Percentiles rank a stretch among this genome's conserved stretches.
Conservation (phyloP, 2,888 invertebrate species). For the Serripes groenlandicus region DNA sequence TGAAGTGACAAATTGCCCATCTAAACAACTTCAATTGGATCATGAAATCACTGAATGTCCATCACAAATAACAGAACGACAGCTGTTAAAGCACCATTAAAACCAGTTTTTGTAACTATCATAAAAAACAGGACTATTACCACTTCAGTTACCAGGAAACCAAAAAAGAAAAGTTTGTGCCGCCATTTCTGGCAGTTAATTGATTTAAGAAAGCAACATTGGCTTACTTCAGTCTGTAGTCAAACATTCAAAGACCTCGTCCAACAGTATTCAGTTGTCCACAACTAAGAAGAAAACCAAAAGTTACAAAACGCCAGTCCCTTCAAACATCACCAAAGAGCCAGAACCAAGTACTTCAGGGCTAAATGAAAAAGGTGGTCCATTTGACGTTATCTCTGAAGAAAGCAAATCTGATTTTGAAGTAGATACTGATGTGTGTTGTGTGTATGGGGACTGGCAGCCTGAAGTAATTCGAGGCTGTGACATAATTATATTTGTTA, state of each 20-base stretch:
- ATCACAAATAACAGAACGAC: neutral
- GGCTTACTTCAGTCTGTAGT: slow-evolving; percentile 12
- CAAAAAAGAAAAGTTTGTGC: slow-evolving; percentile 37
- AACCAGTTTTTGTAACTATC: neutral
- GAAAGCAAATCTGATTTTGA: neutral
- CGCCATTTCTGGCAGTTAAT: slow-evolving; percentile 35
- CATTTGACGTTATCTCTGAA: neutral
- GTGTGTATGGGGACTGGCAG: slow-evolving; percentile 2
- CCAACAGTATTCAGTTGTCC: neutral
- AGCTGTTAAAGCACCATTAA: neutral
- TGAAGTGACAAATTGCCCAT: neutral
- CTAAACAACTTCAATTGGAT: neutral
- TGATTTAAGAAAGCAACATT: slow-evolving; percentile 21
- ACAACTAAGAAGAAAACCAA: neutral
- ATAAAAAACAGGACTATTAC: slow-evolving; percentile 23
- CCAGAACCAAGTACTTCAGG: slow-evolving; percentile 13
- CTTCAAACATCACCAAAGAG: neutral
- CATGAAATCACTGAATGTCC: neutral
- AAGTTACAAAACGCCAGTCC: neutral
- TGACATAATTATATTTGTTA: slow-evolving; percentile 20
- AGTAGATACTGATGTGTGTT: slow-evolving; percentile 25
- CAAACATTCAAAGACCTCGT: neutral
- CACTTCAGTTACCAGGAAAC: slow-evolving; percentile 9
- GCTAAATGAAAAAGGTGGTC: neutral
- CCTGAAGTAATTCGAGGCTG: slow-evolving; percentile 9